Evolutionary conservation across 1,140 invertebrate genomes (phyloP), one percentile per base, ranked within the genome.

Genomic region (Neodiprion pinetum): DNA sequence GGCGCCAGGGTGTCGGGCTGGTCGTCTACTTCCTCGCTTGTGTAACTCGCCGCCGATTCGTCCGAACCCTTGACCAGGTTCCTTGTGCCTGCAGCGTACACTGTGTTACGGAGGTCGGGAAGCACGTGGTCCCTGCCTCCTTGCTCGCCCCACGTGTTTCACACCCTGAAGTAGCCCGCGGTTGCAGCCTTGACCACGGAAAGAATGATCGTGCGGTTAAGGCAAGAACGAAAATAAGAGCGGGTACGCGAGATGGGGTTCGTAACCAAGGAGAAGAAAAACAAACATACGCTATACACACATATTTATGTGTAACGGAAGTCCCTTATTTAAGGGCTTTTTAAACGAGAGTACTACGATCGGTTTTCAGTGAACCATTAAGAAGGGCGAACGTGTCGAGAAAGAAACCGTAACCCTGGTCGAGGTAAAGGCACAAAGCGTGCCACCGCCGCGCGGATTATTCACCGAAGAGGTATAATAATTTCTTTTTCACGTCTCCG

Each of bases 1-100:
- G 86, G 87, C 87, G 87, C 86, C 86, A 84, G 78, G 76, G 79
- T 80, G 81, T 85, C 86, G 82, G 85, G 50, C 76, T 77, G 71
- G 76, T 72, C 65, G 69, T 47, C 48, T 23, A 48, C 23, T 53
- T 23, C 71, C 61, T 47, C 61, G 14, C 17, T 69, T 21, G 21
- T 69, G 67, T 12, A 69, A 61, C 53, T 61, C 53, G 7, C 61
- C 61, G 17, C 61, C 61, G 61, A 14, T 14, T 14, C 12, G 17
- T 7, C 17, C 61, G 61, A 65, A 65, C 61, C 61, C 61, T 65
- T 65, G 61, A 65, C 61, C 61, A 65, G 5, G 28, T 2, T 65
- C 61, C 12, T 1, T 65, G 61, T 14, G 61, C 61, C 61, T 17
- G 17, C 4, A 65, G 17, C 12, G 12, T 65, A 14, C 4, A 14